A percentile compares a stretch with the other conserved stretches of the same genome.
Evolutionary conservation across 2,888 invertebrate species (phyloP).

Genomic region (Zaprionus obscuricornis): DNA sequence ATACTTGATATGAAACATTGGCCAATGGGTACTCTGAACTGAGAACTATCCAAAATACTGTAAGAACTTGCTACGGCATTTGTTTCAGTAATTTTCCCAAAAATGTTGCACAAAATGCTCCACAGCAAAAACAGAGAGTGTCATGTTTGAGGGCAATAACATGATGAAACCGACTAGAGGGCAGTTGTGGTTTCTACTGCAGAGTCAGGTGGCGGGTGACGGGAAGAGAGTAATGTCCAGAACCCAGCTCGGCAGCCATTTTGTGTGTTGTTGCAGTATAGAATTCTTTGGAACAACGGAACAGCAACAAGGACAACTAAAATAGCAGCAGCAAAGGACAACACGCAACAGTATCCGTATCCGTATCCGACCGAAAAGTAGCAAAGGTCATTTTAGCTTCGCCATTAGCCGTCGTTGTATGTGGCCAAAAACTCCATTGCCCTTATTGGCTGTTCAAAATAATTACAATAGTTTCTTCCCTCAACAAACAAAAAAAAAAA

Average conservation of each 20-base stretch:
- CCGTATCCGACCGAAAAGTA: too few species aligned
- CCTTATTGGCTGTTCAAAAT: constrained; percentile 74
- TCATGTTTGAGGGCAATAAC: constrained; percentile 49
- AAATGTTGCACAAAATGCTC: constrained; percentile 68
- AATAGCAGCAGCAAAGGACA: constrained; percentile 56
- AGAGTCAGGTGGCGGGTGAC: neutral
- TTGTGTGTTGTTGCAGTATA: constrained; percentile 32
- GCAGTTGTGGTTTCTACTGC: neutral
- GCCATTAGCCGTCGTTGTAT: neutral
- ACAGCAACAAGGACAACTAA: constrained; percentile 20
- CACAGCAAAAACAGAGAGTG: constrained; percentile 42
- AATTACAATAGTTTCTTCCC: constrained; percentile 68
- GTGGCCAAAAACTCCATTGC: constrained; percentile 51
- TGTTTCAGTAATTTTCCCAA: constrained; percentile 69
- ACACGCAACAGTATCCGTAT: constrained; percentile 9
- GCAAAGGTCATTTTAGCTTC: too few species aligned
- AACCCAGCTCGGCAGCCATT: constrained; percentile 49
- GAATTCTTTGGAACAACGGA: constrained; percentile 36
- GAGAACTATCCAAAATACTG: constrained; percentile 18
- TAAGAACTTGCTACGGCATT: constrained; percentile 47
- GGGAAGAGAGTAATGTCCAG: neutral
- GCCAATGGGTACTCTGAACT: too few species aligned
- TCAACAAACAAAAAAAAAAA: constrained; percentile 9
- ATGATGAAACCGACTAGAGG: constrained; percentile 21
- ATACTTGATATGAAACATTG: neutral